phyloP scores from a whole-genome alignment of 2,113 vertebrate species.

The Columba livia region DNA sequence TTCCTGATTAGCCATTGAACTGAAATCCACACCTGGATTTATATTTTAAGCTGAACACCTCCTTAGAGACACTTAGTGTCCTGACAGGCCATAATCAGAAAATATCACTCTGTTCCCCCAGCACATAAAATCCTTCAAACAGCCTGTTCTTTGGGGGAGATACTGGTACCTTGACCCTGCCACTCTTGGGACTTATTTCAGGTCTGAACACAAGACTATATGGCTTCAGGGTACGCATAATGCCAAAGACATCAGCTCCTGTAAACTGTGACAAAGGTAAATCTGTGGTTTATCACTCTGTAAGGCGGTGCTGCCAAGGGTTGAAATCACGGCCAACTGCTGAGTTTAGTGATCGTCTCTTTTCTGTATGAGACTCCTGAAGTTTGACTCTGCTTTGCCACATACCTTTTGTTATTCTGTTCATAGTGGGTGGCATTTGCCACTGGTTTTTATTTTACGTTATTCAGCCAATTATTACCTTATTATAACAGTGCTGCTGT shows the following conservation, averaged over 20 bases:
- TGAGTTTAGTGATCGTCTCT: background rate
- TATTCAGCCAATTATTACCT: background rate
- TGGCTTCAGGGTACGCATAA: background rate
- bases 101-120: background rate
- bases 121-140: background rate
- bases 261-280: background rate
- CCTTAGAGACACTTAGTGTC: background rate
- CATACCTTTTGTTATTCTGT: fast-evolving
- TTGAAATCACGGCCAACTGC: background rate
- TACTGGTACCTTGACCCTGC: background rate
- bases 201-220: background rate
- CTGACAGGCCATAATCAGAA: background rate
- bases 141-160: background rate
- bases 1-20: background rate
- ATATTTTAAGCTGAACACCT: background rate
- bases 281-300: background rate
- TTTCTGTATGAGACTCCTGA: background rate
- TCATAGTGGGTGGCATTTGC: background rate
- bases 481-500: background rate
- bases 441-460: background rate
- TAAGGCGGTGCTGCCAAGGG: background rate
- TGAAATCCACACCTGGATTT: background rate
- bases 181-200: background rate
- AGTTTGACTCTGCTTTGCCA: background rate
- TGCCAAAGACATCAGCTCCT: background rate